A percentile compares a stretch with the other conserved stretches of the same genome.
phyloP scores from a whole-genome alignment of 2,888 invertebrate species.

The Melinopterus prodromus region DNA sequence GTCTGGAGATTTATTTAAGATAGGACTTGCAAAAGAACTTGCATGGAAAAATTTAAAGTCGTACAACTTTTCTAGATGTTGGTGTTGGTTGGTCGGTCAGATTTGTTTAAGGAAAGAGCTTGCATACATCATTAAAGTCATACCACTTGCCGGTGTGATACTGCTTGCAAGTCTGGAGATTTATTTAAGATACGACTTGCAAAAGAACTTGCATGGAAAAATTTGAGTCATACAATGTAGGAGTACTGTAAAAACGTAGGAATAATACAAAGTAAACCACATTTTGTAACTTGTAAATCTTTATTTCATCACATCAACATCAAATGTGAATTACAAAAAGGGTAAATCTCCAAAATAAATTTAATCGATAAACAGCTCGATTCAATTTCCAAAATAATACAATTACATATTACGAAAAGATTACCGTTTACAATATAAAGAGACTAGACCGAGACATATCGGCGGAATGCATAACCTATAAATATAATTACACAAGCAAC shows the following conservation, averaged over 20 bases:
- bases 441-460: slow-evolving; percentile 9
- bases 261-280: too few relatives aligned
- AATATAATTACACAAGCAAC: not conserved
- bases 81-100: too few relatives aligned
- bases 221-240: not conserved
- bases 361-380: not conserved
- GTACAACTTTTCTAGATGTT: too few relatives aligned
- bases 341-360: slow-evolving; percentile 18
- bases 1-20: too few relatives aligned
- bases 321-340: slow-evolving; percentile 23
- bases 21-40: too few relatives aligned
- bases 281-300: slow-evolving; percentile 21
- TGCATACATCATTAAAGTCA: too few relatives aligned
- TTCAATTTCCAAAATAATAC: not conserved
- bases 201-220: slow-evolving; percentile 13
- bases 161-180: too few relatives aligned
- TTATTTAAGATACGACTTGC: too few relatives aligned
- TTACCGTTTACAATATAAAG: not conserved
- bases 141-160: too few relatives aligned
- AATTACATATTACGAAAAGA: not conserved
- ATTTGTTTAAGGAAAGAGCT: too few relatives aligned
- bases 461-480: not conserved
- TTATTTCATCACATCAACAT: slow-evolving; percentile 34
- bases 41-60: not conserved
- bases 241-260: too few relatives aligned